A percentile compares a stretch with the other conserved stretches of the same genome.
Evolutionary conservation across 64 coral and sea anemone species (phyloP).

Genomic region (Acropora tenuis): DNA sequence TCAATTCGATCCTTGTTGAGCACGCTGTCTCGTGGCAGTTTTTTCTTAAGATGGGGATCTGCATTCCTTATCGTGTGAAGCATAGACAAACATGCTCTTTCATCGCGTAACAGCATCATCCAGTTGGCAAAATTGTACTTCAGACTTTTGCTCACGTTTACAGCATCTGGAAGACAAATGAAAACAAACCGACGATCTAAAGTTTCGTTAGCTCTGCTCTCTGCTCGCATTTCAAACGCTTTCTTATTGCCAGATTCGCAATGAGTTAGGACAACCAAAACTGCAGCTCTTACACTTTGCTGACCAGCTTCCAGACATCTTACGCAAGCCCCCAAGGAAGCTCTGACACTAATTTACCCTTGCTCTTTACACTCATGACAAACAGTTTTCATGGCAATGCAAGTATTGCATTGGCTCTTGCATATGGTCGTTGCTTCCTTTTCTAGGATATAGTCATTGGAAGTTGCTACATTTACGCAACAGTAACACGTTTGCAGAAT

Average conservation of each 20-base stretch:
- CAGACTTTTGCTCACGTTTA: conserved; percentile 17
- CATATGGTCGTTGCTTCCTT: conserved; percentile 6
- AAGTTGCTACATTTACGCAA: background rate
- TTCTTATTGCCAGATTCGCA: conserved; percentile 77
- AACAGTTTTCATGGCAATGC: background rate
- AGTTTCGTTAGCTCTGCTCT: conserved; percentile 31
- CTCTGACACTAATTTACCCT: conserved; percentile 36
- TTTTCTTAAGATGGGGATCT: conserved; percentile 12
- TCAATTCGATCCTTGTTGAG: conserved; percentile 58
- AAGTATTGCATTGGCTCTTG: conserved; percentile 5
- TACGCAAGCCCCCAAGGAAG: conserved; percentile 10
- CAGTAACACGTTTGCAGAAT: conserved; percentile 42
- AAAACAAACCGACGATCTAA: conserved; percentile 21
- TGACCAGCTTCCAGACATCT: conserved; percentile 19
- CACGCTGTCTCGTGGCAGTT: conserved; percentile 8
- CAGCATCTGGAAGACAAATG: conserved; percentile 13
- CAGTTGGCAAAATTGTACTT: conserved; percentile 34
- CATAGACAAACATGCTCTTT: conserved; percentile 61
- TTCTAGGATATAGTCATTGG: background rate
- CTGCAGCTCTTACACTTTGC: conserved; percentile 37
- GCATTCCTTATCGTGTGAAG: conserved; percentile 5
- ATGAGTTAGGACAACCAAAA: conserved; percentile 57
- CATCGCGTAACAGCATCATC: conserved; percentile 38
- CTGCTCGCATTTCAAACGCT: conserved; percentile 54
- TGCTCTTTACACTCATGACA: background rate